A percentile compares a stretch with the other conserved stretches of the same genome.
Conservation (phyloP, 1,140 invertebrate species). For the Pogonus chalceus region DNA sequence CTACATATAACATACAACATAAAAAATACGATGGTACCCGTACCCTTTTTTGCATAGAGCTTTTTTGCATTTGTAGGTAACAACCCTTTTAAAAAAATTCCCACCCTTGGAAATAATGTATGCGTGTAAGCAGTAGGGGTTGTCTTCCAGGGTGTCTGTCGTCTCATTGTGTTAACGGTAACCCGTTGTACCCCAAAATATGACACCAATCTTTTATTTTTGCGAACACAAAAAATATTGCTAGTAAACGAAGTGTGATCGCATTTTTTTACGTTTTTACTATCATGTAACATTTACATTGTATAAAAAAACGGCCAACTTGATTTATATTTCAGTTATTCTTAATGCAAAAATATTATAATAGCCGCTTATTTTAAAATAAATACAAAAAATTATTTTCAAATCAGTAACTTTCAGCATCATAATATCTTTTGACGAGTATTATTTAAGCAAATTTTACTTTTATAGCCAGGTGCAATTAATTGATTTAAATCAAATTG, state of each 20-base stretch:
- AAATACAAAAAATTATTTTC: too few relatives aligned
- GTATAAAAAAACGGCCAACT: too few relatives aligned
- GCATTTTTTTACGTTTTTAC: too few relatives aligned
- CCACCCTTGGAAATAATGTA: slow-evolving; percentile 32
- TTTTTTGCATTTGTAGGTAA: slow-evolving; percentile 14
- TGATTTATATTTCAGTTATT: too few relatives aligned
- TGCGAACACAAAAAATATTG: slow-evolving; percentile 3
- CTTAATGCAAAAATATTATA: too few relatives aligned
- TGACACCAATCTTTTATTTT: slow-evolving; percentile 32
- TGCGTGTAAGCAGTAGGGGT: slow-evolving; percentile 26
- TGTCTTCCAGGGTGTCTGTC: slow-evolving; percentile 35
- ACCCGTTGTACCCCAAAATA: slow-evolving; percentile 32
- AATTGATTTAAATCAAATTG: too few relatives aligned
- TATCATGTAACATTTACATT: too few relatives aligned
- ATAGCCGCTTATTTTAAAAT: too few relatives aligned
- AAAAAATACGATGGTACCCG: slow-evolving; percentile 21
- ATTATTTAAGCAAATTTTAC: too few relatives aligned
- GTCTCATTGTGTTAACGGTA: slow-evolving; percentile 27
- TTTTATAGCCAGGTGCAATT: too few relatives aligned
- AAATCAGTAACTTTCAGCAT: too few relatives aligned
- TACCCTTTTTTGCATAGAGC: slow-evolving; percentile 36
- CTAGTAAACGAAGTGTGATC: slow-evolving; percentile 34
- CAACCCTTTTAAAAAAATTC: slow-evolving; percentile 26
- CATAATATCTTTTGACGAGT: too few relatives aligned
- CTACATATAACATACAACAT: slow-evolving; percentile 29